Conservation (phyloP, 2,797 vertebrate genomes). For the Gymnothorax javanicus region DNA sequence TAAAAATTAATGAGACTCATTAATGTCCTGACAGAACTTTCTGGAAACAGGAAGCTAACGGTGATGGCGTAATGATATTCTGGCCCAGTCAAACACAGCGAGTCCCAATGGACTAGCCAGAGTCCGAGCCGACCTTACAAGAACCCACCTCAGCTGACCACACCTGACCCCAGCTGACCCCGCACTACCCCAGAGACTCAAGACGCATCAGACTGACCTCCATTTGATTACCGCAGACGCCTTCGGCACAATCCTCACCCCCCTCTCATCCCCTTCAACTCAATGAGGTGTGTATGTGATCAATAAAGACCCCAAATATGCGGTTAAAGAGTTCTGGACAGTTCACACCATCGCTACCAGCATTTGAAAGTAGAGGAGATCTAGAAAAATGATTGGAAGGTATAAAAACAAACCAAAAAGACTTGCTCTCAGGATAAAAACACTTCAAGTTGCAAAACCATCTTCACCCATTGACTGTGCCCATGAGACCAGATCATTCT, state of each 20-base stretch:
- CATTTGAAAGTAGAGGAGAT: no score
- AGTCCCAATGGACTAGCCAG: background rate
- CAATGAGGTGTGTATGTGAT: no score
- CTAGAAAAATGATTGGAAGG: no score
- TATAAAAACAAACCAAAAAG: background rate
- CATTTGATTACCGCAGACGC: background rate
- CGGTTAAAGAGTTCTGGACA: no score
- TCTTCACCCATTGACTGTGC: background rate
- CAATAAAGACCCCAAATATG: no score
- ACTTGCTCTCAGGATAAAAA: background rate
- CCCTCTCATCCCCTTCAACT: background rate
- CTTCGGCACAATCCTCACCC: background rate
- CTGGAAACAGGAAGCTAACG: background rate
- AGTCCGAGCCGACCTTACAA: background rate
- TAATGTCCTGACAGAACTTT: background rate
- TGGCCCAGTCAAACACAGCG: background rate
- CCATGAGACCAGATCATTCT: background rate
- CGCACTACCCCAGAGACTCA: background rate
- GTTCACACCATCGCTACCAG: no score
- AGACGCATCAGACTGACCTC: background rate
- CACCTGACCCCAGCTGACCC: background rate
- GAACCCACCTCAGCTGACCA: background rate
- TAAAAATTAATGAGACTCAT: background rate
- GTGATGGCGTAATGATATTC: background rate
- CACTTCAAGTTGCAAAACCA: background rate